Conservation (phyloP, 2,113 vertebrate species). For the Phaethon lepturus region DNA sequence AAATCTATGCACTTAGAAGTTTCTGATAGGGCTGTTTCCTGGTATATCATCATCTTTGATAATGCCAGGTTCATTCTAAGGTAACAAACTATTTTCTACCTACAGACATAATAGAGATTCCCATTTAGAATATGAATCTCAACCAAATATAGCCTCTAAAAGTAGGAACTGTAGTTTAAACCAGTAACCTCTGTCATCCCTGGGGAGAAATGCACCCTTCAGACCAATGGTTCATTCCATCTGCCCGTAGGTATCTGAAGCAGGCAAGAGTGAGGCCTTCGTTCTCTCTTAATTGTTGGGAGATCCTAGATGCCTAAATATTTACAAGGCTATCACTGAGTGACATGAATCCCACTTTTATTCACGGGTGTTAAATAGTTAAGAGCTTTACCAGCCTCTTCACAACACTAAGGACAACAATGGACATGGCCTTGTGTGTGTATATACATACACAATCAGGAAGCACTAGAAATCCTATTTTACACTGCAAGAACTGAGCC, state of each 20-base stretch:
- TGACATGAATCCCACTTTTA: not conserved
- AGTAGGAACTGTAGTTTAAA: not conserved
- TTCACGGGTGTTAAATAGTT: not conserved
- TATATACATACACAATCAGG: rapidly evolving
- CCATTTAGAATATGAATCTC: not conserved
- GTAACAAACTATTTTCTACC: not conserved
- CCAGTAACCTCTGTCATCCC: not conserved
- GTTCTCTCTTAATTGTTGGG: not conserved
- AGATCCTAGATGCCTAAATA: not conserved
- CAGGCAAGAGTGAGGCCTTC: not conserved
- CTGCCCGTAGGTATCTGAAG: not conserved
- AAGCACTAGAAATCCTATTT: not conserved
- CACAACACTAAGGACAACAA: not conserved
- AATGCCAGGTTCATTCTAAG: not conserved
- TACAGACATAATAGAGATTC: not conserved
- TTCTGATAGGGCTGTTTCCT: not conserved
- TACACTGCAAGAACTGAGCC: not conserved
- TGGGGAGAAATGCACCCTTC: not conserved
- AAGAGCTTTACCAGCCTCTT: not conserved
- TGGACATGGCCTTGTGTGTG: rapidly evolving
- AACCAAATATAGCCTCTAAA: not conserved
- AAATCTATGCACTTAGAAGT: not conserved
- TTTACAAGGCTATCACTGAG: not conserved
- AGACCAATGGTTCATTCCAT: not conserved
- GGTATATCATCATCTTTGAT: not conserved